Conservation (phyloP, 2,888 invertebrate genomes). For the Campoplex nolae region DNA sequence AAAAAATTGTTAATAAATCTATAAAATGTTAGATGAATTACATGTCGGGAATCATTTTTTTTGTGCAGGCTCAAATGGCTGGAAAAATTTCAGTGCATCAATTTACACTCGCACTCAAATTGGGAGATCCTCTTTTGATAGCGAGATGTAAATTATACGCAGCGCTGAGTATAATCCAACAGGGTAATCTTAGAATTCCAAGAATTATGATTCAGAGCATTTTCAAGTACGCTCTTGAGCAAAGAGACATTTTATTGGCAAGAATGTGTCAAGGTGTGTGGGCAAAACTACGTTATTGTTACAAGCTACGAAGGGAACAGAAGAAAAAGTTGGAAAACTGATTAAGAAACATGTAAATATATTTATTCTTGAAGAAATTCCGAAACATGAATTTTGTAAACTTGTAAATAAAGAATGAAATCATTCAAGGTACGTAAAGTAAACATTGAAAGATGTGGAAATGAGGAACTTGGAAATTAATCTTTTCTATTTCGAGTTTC, state of each 20-base stretch:
- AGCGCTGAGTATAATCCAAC: constrained; percentile 95
- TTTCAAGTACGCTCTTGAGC: constrained; percentile 84
- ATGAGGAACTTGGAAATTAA: constrained; percentile 6
- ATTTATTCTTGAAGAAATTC: not conserved
- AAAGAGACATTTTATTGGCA: constrained; percentile 88
- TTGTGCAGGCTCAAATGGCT: constrained; percentile 92
- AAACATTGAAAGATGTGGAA: not conserved
- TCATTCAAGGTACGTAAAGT: not conserved
- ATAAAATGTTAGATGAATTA: constrained; percentile 34
- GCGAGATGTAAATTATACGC: constrained; percentile 94
- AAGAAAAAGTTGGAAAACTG: constrained; percentile 63
- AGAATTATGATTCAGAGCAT: constrained; percentile 87
- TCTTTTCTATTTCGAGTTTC: not conserved
- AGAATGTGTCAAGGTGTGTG: constrained; percentile 95
- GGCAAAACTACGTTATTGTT: constrained; percentile 90
- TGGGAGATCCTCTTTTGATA: constrained; percentile 93
- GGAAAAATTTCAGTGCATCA: constrained; percentile 95
- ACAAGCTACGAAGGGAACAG: constrained; percentile 75
- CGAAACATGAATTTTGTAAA: constrained; percentile 53
- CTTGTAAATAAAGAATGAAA: constrained; percentile 69
- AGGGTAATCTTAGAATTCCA: constrained; percentile 88
- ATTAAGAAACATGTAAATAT: constrained; percentile 31
- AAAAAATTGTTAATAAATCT: not conserved
- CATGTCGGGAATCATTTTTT: constrained; percentile 44
- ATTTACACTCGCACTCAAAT: constrained; percentile 90